phyloP scores from a whole-genome alignment of 2,888 invertebrate genomes.

The Parnassius mnemosyne region DNA sequence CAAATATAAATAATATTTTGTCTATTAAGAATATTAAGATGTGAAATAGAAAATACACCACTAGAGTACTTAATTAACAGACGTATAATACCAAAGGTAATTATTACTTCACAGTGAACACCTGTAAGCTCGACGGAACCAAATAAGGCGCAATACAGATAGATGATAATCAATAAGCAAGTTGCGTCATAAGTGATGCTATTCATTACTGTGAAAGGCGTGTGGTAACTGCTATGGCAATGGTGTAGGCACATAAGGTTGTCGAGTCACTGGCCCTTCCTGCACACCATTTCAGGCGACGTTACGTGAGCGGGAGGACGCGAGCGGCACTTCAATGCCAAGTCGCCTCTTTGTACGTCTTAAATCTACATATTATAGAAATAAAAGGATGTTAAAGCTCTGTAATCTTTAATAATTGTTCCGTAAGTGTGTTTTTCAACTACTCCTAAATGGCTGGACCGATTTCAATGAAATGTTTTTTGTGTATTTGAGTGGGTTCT shows the following conservation, averaged over 20 bases:
- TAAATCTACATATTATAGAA: conserved; percentile 26
- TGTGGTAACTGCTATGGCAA: conserved; percentile 42
- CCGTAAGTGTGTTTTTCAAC: no score
- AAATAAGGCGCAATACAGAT: conserved; percentile 47
- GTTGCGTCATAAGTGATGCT: conserved; percentile 57
- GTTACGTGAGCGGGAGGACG: conserved; percentile 68
- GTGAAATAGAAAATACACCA: not conserved
- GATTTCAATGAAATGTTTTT: no score
- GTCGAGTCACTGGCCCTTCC: conserved; percentile 75
- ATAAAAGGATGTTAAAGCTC: conserved; percentile 20
- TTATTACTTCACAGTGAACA: conserved; percentile 29
- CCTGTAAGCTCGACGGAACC: conserved; percentile 38
- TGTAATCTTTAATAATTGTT: not conserved
- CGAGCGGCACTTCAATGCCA: conserved; percentile 58
- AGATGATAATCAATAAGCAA: conserved; percentile 59
- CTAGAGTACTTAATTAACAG: conserved; percentile 11
- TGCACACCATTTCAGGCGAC: conserved; percentile 67
- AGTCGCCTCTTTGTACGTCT: conserved; percentile 47
- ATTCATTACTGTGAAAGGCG: conserved; percentile 68
- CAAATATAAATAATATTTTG: no score
- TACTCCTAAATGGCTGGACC: no score
- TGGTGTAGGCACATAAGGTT: conserved; percentile 51
- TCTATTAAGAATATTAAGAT: no score
- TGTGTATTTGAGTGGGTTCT: no score
- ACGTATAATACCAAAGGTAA: conserved; percentile 3